Percentiles rank a stretch among this genome's conserved stretches.
Evolutionary conservation across 2,113 vertebrate species (phyloP).

Genomic region (Leiothrix lutea): DNA sequence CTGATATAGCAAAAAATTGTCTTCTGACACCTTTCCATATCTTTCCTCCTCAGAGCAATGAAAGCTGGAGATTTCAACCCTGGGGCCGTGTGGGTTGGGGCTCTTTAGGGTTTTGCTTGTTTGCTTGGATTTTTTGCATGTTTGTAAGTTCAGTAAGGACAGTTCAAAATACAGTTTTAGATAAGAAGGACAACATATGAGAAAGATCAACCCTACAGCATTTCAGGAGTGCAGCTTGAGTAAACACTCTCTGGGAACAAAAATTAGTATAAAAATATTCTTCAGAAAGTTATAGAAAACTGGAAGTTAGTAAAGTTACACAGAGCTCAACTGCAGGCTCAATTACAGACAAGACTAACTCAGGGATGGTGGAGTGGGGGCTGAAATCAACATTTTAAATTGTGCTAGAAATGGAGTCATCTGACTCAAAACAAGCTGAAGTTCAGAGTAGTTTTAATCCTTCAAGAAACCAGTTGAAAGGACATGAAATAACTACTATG

Average conservation of each 20-base stretch:
- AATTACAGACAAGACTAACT: not conserved
- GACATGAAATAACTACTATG: conserved; percentile 37
- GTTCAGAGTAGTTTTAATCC: conserved; percentile 56
- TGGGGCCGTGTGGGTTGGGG: not conserved
- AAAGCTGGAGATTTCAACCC: not conserved
- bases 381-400: not conserved
- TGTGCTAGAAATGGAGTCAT: conserved; percentile 10
- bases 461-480: conserved; percentile 27
- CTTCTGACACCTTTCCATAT: not conserved
- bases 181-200: not conserved
- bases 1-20: not conserved
- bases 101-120: not conserved
- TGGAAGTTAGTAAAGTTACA: not conserved
- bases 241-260: not conserved
- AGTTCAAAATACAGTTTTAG: not conserved
- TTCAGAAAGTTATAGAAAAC: not conserved
- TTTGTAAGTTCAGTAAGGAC: not conserved
- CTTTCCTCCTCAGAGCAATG: not conserved
- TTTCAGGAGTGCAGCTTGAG: not conserved
- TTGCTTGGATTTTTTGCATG: not conserved
- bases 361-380: not conserved
- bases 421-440: conserved; percentile 32
- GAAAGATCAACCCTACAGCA: not conserved
- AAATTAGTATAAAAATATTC: not conserved
- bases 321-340: not conserved